Conservation (phyloP, 2,113 vertebrate species). For the Pollimyrus isidori region DNA sequence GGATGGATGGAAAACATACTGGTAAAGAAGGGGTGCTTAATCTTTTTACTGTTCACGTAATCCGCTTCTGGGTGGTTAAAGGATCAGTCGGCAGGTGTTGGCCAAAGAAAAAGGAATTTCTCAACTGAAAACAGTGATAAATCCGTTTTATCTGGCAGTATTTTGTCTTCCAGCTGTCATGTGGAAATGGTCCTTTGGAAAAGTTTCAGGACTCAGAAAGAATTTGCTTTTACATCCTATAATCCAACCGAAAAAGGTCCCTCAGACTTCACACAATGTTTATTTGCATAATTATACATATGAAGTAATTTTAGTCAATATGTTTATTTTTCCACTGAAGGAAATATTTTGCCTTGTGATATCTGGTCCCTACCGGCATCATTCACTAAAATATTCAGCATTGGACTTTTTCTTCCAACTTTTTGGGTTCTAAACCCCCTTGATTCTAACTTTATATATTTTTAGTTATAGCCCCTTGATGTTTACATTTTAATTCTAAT, state of each 20-base stretch:
- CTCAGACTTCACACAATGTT: not conserved
- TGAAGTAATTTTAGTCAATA: not conserved
- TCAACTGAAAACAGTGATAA: slow-evolving; percentile 9
- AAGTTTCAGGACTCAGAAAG: not conserved
- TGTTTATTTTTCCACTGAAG: not conserved
- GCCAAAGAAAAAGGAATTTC: not conserved
- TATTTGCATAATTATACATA: not conserved
- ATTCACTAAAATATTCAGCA: not conserved
- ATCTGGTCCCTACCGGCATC: not conserved
- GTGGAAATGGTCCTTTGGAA: not conserved
- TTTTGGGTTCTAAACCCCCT: not conserved
- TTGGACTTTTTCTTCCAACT: not conserved
- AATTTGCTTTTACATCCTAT: not conserved
- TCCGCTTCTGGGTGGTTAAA: not conserved
- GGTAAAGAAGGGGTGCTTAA: not conserved
- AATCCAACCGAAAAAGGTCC: not conserved
- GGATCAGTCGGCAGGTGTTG: not conserved
- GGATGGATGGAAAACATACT: slow-evolving; percentile 1
- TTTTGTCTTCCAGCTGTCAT: not conserved
- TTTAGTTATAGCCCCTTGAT: not conserved
- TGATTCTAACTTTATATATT: not conserved
- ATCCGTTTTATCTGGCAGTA: not conserved
- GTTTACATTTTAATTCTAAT: not conserved
- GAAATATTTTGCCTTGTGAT: not conserved
- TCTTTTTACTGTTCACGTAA: not conserved